phyloP scores from a whole-genome alignment of 2,888 invertebrate species.

The Cheilosia urbana region DNA sequence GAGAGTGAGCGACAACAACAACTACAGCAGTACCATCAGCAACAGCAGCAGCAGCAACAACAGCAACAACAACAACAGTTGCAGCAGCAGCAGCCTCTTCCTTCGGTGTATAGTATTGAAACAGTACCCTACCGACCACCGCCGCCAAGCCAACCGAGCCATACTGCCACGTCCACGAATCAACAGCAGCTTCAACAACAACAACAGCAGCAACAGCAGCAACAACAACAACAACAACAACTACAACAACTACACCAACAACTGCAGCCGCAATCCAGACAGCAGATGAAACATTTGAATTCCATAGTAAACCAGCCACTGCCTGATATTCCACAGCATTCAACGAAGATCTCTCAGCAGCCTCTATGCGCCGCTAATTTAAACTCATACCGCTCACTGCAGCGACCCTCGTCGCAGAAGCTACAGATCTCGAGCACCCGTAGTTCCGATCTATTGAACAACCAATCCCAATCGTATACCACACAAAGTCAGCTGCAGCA shows the following conservation, averaged over 20 bases:
- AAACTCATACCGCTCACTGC: constrained; percentile 86
- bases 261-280: constrained; percentile 50
- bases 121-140: constrained; percentile 79
- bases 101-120: constrained; percentile 83
- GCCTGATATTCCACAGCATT: constrained; percentile 82
- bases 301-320: constrained; percentile 84
- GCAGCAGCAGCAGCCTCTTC: constrained; percentile 78
- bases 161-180: constrained; percentile 40
- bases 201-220: constrained; percentile 28
- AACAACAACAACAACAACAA: constrained; percentile 10
- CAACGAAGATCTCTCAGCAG: constrained; percentile 83
- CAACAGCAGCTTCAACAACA: constrained; percentile 77
- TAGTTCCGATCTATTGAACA: constrained; percentile 65
- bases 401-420: constrained; percentile 84
- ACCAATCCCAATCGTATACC: constrained; percentile 62
- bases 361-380: constrained; percentile 84
- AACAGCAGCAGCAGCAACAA: constrained; percentile 79
- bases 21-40: constrained; percentile 74
- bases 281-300: constrained; percentile 72
- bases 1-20: constrained; percentile 75
- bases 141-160: constrained; percentile 69
- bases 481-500: constrained; percentile 70
- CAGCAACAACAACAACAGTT: constrained; percentile 79
- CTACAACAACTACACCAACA: constrained; percentile 76
- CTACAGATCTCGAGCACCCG: constrained; percentile 77